Evolutionary conservation across 2,888 invertebrate species (phyloP), one percentile per base, ranked within the genome.

Genomic region (Mechanitis mazaeus): DNA sequence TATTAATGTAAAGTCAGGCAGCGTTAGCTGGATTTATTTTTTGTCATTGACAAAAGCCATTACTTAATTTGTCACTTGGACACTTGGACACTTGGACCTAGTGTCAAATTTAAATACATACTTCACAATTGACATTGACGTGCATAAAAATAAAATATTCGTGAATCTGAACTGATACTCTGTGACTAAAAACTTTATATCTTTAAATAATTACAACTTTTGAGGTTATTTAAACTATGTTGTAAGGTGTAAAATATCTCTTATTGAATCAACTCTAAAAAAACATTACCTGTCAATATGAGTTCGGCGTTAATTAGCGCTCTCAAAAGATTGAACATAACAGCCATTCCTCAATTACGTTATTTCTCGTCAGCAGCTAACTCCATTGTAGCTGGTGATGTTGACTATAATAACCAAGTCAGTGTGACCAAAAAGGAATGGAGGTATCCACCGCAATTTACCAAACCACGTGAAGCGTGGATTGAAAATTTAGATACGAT

Each of bases 401-500:
- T 59, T 53, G 58, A 63, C 50, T 66, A 63, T 59, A 64, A 75
- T 7, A 76, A 74, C 64, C 55, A 67, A 47, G 69, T 91, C 59
- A 74, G 71, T 59, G 75, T 90, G 46, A 81, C 76, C 7, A 84
- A 80, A 69, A 90, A 90, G 61, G 84, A 89, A 70, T 90, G 91
- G 87, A 76, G 81, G 54, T 91, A 85, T 72, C 87, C 90, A 20
- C 89, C 91, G 1, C 83, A 85, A 66, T 94, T 92, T 68, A 84
- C 91, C 33, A 91, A 92, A 74, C 92, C 93, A 0, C 91, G 96
- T 9, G 94, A 97, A 85, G 95, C 94, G 56, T 98, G 97, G 97
- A 91, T 97, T 53, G 96, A 96, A 79, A 96, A 95, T 83, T 79
- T 96, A 50, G 94, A 96, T 76, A 93, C 94, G 0, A 83, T 94